Base-by-base conservation (phyloP, 2,797 vertebrate species). In the Carcharodon carcharias region DNA sequence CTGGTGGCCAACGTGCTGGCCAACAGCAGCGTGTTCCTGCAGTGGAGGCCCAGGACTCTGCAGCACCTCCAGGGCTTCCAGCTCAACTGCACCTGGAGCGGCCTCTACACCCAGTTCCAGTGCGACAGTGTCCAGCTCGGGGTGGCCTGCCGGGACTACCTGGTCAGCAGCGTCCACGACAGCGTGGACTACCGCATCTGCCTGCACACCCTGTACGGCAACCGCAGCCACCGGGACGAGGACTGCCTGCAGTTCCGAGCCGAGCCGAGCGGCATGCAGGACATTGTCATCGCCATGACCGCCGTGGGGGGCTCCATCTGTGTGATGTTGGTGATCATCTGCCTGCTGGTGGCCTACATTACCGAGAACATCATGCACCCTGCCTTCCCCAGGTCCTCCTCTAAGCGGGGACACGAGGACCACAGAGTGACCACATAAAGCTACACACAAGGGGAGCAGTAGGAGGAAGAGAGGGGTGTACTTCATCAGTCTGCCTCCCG, bases 321-420 rank as follows among this genome's bases (percentile, higher is more conserved):
- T 96, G 99, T 99, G 97, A 99, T 99, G 99, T 98, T 99, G 97
- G 99, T 99, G 97, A 98, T 99, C 97, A 99, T 99, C 97, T 99
- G 99, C 97, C 97, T 99, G 96, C 98, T 99, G 67, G 99, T 99
- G 98, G 99, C 99, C 40, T 99, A 99, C 97, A 99, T 99, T 97
- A 99, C 99, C 3, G 99, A 99, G 97, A 99, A 99, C 97, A 98
- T 99, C 97, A 98, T 99, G 99, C 99, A 98, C 97, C 98, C 99
- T 80, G 97, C 98, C 2, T 92, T 97, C 69, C 31, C 45, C 94
- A 31, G 94, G 45, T 35, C 94, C 50, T 77, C 94, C 9, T 26
- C 65, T 67, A 95, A 73, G 14, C 45, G 69, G 45, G 94, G 96
- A 96, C 65, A 97, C 80, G 2, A 71, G 35, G 96, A 73, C 35